Base-by-base conservation (phyloP, 1,140 invertebrate species). In the Ceratina australensis region DNA sequence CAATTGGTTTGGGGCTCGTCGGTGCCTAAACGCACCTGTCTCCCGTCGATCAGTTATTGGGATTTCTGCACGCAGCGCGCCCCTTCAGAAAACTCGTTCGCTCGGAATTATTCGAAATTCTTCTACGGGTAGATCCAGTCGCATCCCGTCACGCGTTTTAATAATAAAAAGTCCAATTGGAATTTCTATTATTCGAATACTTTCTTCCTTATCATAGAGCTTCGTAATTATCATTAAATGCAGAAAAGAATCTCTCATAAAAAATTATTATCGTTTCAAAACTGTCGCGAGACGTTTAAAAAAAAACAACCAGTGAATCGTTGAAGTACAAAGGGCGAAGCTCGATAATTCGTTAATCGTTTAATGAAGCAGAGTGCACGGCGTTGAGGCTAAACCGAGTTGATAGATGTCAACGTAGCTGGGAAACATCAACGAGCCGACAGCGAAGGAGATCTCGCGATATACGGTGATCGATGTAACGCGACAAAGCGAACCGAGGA, bases 1-100 rank as follows among this genome's bases (percentile, higher is more conserved):
- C 33, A 10, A 42, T 42, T 42, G 33, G 33, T 42, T 42, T 10
- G 33, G 33, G 33, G 2, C 2, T 42, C 33, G 33, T 80, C 72
- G 33, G 60, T 66, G 64, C 52, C 81, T 72, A 82, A 54, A 83
- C 76, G 50, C 65, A 73, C 28, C 78, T 83, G 73, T 22, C 74
- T 26, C 52, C 72, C 72, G 65, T 57, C 79, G 56, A 72, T 77
- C 52, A 67, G 60, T 81, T 84, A 83, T 84, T 81, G n/a, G 49
- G 64, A 59, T 81, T 81, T 73, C 56, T 42, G 65, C 80, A 71
- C 65, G 69, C 66, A 64, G 33, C 22, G 20, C 74, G 22, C 52
- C 4, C 24, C 42, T 12, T n/a, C 13, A n/a, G 52, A 67, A n/a
- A 67, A 75, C n/a, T 26, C 33, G n/a, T 56, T 18, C 22, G 7